Evolutionary conservation across 2,113 vertebrate genomes (phyloP).

Genomic region (Hypocryptadius cinnamomeus): DNA sequence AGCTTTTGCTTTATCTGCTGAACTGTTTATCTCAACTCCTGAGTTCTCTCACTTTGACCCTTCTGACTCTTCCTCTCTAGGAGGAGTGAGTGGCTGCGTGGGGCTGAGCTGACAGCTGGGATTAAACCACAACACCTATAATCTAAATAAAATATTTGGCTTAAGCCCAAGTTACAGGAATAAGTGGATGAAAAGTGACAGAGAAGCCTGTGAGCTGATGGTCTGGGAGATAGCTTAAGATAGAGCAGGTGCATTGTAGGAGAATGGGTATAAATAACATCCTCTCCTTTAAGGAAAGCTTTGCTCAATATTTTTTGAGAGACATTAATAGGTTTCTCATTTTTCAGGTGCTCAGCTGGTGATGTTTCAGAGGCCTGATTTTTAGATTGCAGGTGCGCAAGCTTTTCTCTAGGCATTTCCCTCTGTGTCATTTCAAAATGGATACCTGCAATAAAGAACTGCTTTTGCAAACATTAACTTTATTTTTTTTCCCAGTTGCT

Average conservation of each 20-base stretch:
- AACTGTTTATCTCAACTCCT: neutral
- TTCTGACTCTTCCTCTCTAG: neutral
- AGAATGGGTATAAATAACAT: neutral
- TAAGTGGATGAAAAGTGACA: neutral
- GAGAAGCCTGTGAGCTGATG: neutral
- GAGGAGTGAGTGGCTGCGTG: neutral
- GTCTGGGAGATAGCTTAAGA: neutral
- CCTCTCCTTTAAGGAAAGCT: neutral
- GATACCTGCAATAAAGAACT: neutral
- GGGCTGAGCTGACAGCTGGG: neutral
- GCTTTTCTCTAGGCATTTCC: constrained; percentile 4
- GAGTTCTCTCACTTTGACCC: neutral
- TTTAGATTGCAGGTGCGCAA: constrained; percentile 4
- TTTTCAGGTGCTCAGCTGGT: constrained; percentile 17
- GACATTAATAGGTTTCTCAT: constrained; percentile 1
- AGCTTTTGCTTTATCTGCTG: neutral
- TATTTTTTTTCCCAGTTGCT: neutral
- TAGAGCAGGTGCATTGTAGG: neutral
- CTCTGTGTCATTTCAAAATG: neutral
- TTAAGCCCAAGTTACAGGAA: neutral
- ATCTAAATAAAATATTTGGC: neutral
- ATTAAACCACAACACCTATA: neutral
- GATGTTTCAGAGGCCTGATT: neutral
- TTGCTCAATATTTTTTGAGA: neutral
- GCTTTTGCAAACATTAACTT: constrained; percentile 5